phyloP scores from a whole-genome alignment of 2,797 vertebrate genomes.

The Sciaenops ocellatus region DNA sequence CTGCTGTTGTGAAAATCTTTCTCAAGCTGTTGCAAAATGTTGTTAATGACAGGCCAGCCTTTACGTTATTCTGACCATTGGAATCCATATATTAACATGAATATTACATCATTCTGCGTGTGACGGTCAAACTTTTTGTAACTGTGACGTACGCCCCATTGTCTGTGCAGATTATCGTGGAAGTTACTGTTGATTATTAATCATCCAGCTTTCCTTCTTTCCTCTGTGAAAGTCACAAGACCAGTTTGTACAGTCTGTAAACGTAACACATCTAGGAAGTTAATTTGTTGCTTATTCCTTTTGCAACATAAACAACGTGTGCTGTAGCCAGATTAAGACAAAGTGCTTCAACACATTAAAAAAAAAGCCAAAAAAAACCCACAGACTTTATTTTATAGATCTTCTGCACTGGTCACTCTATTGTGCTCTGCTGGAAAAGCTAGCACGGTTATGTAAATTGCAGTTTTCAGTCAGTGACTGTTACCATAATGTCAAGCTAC shows the following conservation, averaged over 20 bases:
- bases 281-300: not conserved
- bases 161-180: too few species aligned
- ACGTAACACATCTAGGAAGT: not conserved
- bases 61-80: too few species aligned
- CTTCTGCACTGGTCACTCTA: not conserved
- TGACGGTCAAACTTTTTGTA: too few species aligned
- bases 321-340: not conserved
- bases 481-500: not conserved
- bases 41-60: too few species aligned
- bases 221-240: not conserved
- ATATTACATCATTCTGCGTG: too few species aligned
- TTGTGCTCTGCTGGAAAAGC: not conserved
- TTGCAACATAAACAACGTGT: conserved; percentile 4
- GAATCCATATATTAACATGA: too few species aligned
- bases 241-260: not conserved
- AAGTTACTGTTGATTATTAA: too few species aligned
- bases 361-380: not conserved
- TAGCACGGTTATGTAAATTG: not conserved
- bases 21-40: too few species aligned
- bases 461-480: not conserved
- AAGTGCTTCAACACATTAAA: too few species aligned
- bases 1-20: too few species aligned
- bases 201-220: not conserved
- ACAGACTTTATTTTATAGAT: not conserved
- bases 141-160: too few species aligned